phyloP scores from a whole-genome alignment of 2,113 vertebrate genomes.

The Turdus rufiventris region DNA sequence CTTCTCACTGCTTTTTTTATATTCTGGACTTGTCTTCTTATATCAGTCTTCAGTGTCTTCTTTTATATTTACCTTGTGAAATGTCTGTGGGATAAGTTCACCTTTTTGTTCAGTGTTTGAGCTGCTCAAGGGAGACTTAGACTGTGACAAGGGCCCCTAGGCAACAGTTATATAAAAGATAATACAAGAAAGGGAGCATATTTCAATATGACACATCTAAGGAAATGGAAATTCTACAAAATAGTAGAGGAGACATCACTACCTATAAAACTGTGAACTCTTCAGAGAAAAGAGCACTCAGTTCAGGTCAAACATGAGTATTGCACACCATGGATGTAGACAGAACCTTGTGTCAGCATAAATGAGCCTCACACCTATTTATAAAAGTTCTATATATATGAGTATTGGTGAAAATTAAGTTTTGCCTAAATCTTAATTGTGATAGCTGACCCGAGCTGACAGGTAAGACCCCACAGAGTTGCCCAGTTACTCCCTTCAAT shows the following conservation, averaged over 20 bases:
- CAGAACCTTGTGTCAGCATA: background rate
- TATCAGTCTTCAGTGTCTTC: background rate
- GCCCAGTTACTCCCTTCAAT: accelerated
- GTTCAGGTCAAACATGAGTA: background rate
- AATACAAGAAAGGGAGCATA: background rate
- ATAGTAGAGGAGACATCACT: background rate
- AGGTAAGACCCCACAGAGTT: background rate
- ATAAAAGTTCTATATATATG: background rate
- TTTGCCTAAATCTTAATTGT: background rate
- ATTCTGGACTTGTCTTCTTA: background rate
- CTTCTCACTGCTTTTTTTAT: background rate
- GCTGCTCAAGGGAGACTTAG: background rate
- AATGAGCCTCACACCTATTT: background rate
- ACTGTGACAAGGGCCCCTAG: background rate
- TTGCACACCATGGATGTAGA: background rate
- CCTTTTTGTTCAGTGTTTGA: background rate
- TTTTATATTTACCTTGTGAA: background rate
- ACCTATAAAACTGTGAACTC: background rate
- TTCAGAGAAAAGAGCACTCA: background rate
- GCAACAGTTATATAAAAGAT: background rate
- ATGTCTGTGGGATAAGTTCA: background rate
- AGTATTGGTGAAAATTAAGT: background rate
- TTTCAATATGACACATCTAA: background rate
- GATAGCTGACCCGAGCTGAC: background rate
- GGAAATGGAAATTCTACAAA: background rate